These are phyloP conservation scores for Cynopterus sphinx DNA, from an alignment of 2,797 vertebrate genomes.

Conservation along the genomic window DNA sequence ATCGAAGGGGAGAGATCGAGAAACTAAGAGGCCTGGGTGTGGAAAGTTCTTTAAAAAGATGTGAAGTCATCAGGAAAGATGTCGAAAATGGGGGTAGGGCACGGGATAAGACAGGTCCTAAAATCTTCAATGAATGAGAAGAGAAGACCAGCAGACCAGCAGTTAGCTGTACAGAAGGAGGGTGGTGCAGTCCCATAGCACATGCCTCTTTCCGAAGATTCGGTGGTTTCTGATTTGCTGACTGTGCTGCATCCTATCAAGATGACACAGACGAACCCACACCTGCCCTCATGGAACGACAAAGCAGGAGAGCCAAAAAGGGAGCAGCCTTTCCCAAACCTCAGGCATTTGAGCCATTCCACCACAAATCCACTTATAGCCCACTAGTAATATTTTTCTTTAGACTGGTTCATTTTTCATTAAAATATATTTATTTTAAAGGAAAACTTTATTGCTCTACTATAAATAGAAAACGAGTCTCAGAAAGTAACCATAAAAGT, in stretches of 20 bases:
- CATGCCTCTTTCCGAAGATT: neutral
- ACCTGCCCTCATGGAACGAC: neutral
- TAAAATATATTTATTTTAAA: neutral
- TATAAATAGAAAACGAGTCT: neutral
- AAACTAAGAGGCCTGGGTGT: neutral
- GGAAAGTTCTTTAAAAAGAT: neutral
- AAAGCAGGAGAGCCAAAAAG: neutral
- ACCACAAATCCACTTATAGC: neutral
- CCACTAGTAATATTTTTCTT: neutral
- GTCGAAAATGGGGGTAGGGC: neutral
- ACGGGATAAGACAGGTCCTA: neutral
- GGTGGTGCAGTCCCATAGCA: neutral
- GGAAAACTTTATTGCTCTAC: neutral
- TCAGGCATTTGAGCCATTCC: neutral
- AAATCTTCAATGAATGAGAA: neutral
- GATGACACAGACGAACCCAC: neutral
- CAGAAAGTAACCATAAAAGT: neutral
- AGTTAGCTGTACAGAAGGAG: neutral
- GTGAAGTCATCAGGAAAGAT: neutral
- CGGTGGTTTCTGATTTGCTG: neutral
- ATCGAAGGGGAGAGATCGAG: neutral
- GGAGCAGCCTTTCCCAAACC: neutral
- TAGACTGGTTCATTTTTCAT: neutral
- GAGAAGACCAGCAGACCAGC: neutral
- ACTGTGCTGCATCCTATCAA: neutral